Base-by-base conservation (phyloP, 35 echinoderm and acorn worm genomes). In the Apostichopus californicus region DNA sequence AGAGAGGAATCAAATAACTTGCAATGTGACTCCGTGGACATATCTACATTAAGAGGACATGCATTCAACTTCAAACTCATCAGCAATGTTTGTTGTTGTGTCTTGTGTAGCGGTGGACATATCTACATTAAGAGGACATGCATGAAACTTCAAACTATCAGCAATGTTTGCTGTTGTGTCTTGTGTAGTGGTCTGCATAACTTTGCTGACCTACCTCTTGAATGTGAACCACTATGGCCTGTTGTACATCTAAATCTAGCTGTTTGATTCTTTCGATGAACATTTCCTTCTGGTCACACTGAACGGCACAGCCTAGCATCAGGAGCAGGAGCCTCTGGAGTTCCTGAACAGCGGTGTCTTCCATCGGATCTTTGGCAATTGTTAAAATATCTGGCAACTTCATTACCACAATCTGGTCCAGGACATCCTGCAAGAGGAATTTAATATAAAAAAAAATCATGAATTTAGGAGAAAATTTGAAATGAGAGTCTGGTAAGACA, bases 321-420 rank as follows among this genome's bases (percentile, higher is more conserved):
- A 99, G 84, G 3, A 99, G 90, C 55, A 99, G 71, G 1, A 99
- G 93, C 70, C 96, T 99, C 93, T 99, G 95, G 18, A 99, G 80
- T 82, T 99, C 97, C 7, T 54, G 55, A 24, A 95, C 55, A 73
- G 95, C 93, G 26, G 56, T 78, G 61, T 99, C 97, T 72, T 91
- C 90, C 55, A 96, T 92, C 0, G 97, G 97, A 87, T 99, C 97
- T 70, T 93, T 96, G 65, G 95, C 93, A 20, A 99, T 93, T 9
- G 89, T 91, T 70, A 99, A 73, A 23, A 99, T 94, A 82, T 96
- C 83, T 24, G 97, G 97, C 18, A 99, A 85, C 82, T 95, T 96
- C 97, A 99, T 99, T 88, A 99, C 97, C 1, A 99, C 86, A 14
- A 99, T 93, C 71, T 99, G 97, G n/a, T 99, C 95, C 22, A 99